These are phyloP conservation scores for Cyphomyrmex costatus DNA, from an alignment of 1,140 invertebrate species.

Conservation along the genomic window DNA sequence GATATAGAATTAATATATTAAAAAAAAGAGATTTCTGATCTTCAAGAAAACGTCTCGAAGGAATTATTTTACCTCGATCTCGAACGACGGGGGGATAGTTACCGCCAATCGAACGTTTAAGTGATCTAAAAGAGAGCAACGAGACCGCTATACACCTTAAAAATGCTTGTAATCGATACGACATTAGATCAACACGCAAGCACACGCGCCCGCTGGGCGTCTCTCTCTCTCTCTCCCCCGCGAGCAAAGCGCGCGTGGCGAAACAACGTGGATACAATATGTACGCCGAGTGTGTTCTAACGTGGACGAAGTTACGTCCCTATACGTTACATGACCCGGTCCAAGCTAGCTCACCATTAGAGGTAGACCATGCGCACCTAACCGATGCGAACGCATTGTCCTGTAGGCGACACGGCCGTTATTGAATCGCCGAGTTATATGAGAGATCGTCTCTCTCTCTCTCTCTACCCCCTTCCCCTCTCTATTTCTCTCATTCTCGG, in stretches of 20 bases:
- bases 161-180: not conserved
- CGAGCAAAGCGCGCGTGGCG: slow-evolving; percentile 52
- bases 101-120: not conserved
- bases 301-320: slow-evolving; percentile 62
- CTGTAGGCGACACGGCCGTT: slow-evolving; percentile 75
- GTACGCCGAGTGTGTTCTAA: slow-evolving; percentile 29
- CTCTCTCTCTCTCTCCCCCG: slow-evolving; percentile 31
- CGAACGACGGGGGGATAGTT: too few relatives aligned
- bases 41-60: too few relatives aligned
- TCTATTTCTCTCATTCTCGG: slow-evolving; percentile 24
- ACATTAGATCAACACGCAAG: slow-evolving; percentile 33
- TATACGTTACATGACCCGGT: slow-evolving; percentile 39
- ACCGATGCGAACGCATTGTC: slow-evolving; percentile 71
- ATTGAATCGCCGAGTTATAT: slow-evolving; percentile 79
- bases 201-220: slow-evolving; percentile 1
- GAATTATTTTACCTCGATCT: not conserved
- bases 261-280: slow-evolving; percentile 61
- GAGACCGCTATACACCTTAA: not conserved
- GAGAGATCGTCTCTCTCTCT: slow-evolving; percentile 64
- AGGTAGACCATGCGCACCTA: slow-evolving; percentile 53
- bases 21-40: not conserved
- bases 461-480: not conserved
- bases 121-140: not conserved
- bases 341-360: slow-evolving; percentile 52
- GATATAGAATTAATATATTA: not conserved